Percentiles rank a stretch among this genome's conserved stretches.
These are phyloP conservation scores for Drosophila siamana DNA, from an alignment of 2,888 invertebrate species.

Conservation along the genomic window DNA sequence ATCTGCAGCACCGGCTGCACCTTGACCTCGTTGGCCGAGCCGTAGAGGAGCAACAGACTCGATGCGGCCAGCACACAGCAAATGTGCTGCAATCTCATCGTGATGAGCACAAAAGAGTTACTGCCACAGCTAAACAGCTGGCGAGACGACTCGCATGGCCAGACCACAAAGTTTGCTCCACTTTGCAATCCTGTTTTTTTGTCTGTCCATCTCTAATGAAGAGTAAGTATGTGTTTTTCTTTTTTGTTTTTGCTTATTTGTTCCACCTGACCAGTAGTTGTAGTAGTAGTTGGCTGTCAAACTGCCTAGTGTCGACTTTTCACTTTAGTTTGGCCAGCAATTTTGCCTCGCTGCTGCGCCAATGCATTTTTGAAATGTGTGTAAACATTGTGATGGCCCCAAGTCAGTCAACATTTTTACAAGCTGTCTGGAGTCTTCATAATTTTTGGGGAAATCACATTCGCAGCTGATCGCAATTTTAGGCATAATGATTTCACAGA, in stretches of 20 bases:
- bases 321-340: conserved; percentile 47
- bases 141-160: not conserved
- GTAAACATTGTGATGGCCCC: conserved; percentile 47
- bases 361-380: conserved; percentile 74
- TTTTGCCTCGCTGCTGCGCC: conserved; percentile 61
- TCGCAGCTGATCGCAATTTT: too few relatives aligned
- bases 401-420: conserved; percentile 26
- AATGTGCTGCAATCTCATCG: conserved; percentile 57
- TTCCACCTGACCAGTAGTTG: conserved; percentile 55
- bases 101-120: conserved; percentile 31
- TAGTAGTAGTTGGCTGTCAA: not conserved
- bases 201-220: not conserved
- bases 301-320: conserved; percentile 40
- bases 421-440: not conserved
- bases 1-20: not conserved
- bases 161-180: conserved; percentile 1
- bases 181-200: conserved; percentile 54
- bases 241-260: too few relatives aligned
- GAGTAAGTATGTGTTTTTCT: conserved; percentile 3
- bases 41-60: not conserved
- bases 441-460: not conserved
- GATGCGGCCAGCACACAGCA: conserved; percentile 1
- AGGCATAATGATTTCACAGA: too few relatives aligned
- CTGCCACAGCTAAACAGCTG: conserved; percentile 28
- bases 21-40: not conserved